Conservation (phyloP, 2,888 invertebrate genomes). For the Melikaiella ostensackeni region DNA sequence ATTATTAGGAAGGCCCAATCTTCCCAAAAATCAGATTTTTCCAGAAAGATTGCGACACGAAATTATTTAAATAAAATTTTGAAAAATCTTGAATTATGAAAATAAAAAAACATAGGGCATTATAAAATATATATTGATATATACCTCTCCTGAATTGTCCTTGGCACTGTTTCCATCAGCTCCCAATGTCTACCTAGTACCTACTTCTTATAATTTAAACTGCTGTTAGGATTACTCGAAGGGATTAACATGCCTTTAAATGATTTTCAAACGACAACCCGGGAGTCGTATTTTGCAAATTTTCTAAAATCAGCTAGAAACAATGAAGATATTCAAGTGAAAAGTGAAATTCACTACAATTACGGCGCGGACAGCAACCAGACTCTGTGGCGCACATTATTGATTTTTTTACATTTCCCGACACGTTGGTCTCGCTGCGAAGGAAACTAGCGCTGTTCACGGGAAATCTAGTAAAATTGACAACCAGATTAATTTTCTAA, state of each 20-base stretch:
- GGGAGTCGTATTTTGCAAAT: neutral
- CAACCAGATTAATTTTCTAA: neutral
- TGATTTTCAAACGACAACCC: neutral
- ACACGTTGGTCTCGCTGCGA: neutral
- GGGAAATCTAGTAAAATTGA: slow-evolving; percentile 1
- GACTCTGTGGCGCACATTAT: slow-evolving; percentile 31
- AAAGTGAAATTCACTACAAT: slow-evolving; percentile 12
- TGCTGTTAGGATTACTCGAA: neutral
- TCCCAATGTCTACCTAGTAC: neutral
- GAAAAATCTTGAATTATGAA: neutral
- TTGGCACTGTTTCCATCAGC: slow-evolving; percentile 21
- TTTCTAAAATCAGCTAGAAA: neutral
- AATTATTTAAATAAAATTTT: too few relatives aligned
- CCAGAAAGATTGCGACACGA: too few relatives aligned
- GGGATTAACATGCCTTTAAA: neutral
- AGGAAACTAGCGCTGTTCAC: slow-evolving; percentile 17
- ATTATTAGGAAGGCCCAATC: too few relatives aligned
- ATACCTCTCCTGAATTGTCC: slow-evolving; percentile 18
- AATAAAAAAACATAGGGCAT: neutral
- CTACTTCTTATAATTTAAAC: neutral
- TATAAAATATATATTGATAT: neutral
- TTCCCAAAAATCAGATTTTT: too few relatives aligned
- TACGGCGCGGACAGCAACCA: neutral
- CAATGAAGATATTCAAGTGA: neutral
- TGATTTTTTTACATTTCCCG: slow-evolving; percentile 6